These are phyloP conservation scores for Ariopsis seemanni DNA, from an alignment of 2,113 vertebrate species.

Conservation along the genomic window DNA sequence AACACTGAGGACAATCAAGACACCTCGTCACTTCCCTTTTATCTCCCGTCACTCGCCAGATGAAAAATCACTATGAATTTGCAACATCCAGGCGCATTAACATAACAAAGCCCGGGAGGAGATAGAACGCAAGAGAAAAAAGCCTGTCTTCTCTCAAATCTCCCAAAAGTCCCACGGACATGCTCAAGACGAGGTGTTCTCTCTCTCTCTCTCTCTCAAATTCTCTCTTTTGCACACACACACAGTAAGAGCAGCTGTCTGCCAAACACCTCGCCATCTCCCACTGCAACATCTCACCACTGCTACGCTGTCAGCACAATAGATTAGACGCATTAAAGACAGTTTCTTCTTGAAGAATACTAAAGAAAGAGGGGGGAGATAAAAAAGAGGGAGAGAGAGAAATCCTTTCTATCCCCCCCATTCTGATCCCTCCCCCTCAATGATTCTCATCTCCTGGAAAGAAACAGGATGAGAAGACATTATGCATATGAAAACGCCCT, in stretches of 20 bases:
- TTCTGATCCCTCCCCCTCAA: slow-evolving; percentile 42
- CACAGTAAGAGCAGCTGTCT: slow-evolving; percentile 81
- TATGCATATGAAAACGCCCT: slow-evolving; percentile 99
- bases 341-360: slow-evolving; percentile 76
- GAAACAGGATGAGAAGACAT: slow-evolving; percentile 92
- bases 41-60: slow-evolving; percentile 96
- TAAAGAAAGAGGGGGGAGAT: slow-evolving; percentile 14
- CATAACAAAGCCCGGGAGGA: slow-evolving; percentile 97
- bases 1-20: slow-evolving; percentile 95
- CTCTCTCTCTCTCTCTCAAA: slow-evolving; percentile 45
- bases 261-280: slow-evolving; percentile 88
- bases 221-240: slow-evolving; percentile 31
- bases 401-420: slow-evolving; percentile 48
- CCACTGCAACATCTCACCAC: slow-evolving; percentile 81
- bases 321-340: slow-evolving; percentile 94
- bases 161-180: slow-evolving; percentile 63
- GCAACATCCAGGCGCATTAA: slow-evolving; percentile 97
- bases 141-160: slow-evolving; percentile 65
- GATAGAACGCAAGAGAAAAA: slow-evolving; percentile 55
- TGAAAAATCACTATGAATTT: slow-evolving; percentile 95
- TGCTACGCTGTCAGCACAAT: slow-evolving; percentile 86
- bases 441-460: slow-evolving; percentile 77
- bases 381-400: slow-evolving; percentile 22
- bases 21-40: slow-evolving; percentile 96
- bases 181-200: slow-evolving; percentile 51